Conservation (phyloP, 2,888 invertebrate genomes). For the Agrilus biguttatus region DNA sequence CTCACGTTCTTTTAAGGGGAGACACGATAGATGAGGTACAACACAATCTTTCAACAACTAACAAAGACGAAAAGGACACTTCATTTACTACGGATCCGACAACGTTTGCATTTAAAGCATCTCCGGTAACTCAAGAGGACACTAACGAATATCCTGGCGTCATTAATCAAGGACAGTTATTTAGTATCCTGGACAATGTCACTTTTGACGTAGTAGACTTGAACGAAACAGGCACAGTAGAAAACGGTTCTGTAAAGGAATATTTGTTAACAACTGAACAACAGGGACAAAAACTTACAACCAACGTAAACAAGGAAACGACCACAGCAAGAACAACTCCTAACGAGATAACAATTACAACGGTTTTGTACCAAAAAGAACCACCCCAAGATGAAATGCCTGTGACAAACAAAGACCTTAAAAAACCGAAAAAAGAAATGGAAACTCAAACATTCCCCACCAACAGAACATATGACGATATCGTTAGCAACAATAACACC, state of each 20-base stretch:
- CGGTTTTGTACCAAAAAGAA: conserved; percentile 18
- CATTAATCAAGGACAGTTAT: conserved; percentile 30
- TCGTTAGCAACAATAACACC: background rate
- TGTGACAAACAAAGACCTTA: conserved; percentile 13
- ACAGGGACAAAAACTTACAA: conserved; percentile 4
- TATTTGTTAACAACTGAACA: conserved; percentile 7
- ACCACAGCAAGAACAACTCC: conserved; percentile 5
- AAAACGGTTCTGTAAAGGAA: conserved; percentile 11
- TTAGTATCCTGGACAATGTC: conserved; percentile 30
- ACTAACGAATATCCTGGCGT: conserved; percentile 26
- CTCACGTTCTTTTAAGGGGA: too few relatives aligned
- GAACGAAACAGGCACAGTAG: conserved; percentile 24
- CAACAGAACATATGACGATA: conserved; percentile 11
- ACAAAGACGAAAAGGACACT: conserved; percentile 12
- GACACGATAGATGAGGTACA: conserved; percentile 6
- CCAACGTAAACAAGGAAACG: conserved; percentile 1
- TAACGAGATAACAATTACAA: conserved; percentile 13
- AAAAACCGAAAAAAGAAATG: conserved; percentile 12
- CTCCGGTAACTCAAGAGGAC: conserved; percentile 8
- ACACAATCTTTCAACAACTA: conserved; percentile 6
- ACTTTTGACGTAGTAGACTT: conserved; percentile 30
- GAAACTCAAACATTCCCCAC: conserved; percentile 12
- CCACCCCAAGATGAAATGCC: conserved; percentile 14
- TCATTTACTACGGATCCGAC: conserved; percentile 7
- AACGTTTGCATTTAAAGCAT: conserved; percentile 12